These are phyloP conservation scores for Carcinoscorpius rotundicauda DNA, from an alignment of 1,140 invertebrate species.

Conservation along the genomic window DNA sequence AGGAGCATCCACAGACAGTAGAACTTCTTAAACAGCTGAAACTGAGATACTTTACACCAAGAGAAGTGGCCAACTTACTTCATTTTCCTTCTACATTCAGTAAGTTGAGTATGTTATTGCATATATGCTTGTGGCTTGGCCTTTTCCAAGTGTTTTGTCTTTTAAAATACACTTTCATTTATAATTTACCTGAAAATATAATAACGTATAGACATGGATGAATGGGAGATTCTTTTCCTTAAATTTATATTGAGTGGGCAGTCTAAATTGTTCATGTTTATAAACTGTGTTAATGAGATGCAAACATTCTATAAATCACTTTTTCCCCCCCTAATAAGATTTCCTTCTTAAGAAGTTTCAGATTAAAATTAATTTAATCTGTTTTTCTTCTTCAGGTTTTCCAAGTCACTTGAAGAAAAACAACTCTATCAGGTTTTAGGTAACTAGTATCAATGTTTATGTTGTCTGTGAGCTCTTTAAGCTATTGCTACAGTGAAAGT, in stretches of 20 bases:
- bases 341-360: slow-evolving; percentile 3
- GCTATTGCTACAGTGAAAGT: slow-evolving; percentile 21
- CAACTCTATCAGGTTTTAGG: slow-evolving; percentile 70
- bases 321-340: slow-evolving; percentile 10
- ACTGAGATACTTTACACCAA: slow-evolving; percentile 78
- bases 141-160: slow-evolving; percentile 1
- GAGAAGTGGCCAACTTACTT: slow-evolving; percentile 73
- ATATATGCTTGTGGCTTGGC: not conserved
- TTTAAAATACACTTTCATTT: not conserved
- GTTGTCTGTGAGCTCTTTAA: slow-evolving; percentile 50
- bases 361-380: slow-evolving; percentile 4
- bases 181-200: no score
- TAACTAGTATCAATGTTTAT: slow-evolving; percentile 82
- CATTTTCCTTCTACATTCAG: slow-evolving; percentile 59
- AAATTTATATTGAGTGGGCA: no score
- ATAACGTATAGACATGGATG: no score
- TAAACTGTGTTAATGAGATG: no score
- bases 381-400: slow-evolving; percentile 41
- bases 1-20: slow-evolving; percentile 24
- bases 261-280: no score
- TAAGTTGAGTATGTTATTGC: slow-evolving; percentile 20
- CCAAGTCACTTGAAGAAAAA: slow-evolving; percentile 51
- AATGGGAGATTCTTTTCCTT: no score
- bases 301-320: no score
- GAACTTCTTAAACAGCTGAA: slow-evolving; percentile 45